Percentiles rank a stretch among this genome's conserved stretches.
phyloP scores from a whole-genome alignment of 2,113 vertebrate species.

The Cryptotis parvus region DNA sequence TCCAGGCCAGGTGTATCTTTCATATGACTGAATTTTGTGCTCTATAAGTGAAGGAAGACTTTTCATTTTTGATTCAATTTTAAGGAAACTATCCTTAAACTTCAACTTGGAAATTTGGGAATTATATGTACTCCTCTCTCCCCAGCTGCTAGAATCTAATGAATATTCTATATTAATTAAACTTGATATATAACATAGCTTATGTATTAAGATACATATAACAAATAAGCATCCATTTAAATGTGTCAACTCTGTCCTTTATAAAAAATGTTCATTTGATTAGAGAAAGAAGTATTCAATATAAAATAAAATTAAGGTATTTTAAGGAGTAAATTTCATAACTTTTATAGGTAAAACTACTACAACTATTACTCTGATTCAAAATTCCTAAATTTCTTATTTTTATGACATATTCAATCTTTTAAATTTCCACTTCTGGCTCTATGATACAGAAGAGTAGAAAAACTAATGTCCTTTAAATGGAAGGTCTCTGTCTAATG shows the following conservation, averaged over 20 bases:
- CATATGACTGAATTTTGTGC: not conserved
- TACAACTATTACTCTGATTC: not conserved
- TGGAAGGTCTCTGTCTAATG: slow-evolving; percentile 50
- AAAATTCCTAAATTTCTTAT: not conserved
- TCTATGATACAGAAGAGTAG: slow-evolving; percentile 64
- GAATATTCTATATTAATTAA: no score
- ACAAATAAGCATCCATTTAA: not conserved
- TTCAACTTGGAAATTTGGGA: not conserved
- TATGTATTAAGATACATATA: not conserved
- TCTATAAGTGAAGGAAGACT: not conserved
- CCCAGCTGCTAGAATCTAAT: not conserved
- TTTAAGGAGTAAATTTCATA: not conserved
- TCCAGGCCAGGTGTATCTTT: not conserved
- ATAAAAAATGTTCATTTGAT: not conserved
- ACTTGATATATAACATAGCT: no score
- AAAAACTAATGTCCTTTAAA: slow-evolving; percentile 65
- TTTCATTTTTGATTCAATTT: not conserved
- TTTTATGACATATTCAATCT: not conserved
- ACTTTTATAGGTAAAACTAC: not conserved
- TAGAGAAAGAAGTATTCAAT: not conserved
- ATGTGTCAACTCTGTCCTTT: fast-evolving
- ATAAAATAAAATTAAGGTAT: not conserved
- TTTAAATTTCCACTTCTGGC: slow-evolving; percentile 63
- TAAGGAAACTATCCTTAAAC: not conserved
- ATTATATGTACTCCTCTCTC: not conserved